Evolutionary conservation across 2,797 vertebrate genomes (phyloP).

Genomic region (Bovichtus variegatus): DNA sequence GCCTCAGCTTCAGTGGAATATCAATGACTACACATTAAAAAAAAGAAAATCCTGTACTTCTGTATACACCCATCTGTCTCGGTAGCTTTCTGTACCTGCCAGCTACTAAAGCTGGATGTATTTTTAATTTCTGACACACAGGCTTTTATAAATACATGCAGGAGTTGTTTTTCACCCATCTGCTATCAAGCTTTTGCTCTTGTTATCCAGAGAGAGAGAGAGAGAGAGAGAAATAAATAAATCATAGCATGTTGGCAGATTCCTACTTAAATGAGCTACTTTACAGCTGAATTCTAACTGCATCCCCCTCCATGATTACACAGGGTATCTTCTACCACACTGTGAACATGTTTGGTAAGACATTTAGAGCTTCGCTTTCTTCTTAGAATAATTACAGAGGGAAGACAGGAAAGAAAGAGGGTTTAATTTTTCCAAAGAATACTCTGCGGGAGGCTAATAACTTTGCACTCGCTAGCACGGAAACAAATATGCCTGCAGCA

Average conservation of each 20-base stretch:
- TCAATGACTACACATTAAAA: conserved; percentile 38
- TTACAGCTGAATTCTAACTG: background rate
- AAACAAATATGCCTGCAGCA: conserved; percentile 37
- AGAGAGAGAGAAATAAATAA: background rate
- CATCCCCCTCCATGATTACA: background rate
- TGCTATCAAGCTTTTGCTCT: conserved; percentile 15
- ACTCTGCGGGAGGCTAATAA: conserved; percentile 63
- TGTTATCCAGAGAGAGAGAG: background rate
- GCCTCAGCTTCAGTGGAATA: conserved; percentile 45
- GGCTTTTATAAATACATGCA: conserved; percentile 51
- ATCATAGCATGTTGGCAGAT: background rate
- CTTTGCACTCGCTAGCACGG: conserved; percentile 61
- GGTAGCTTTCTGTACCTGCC: conserved; percentile 27
- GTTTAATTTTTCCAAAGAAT: conserved; percentile 63
- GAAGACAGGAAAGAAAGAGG: conserved; percentile 19
- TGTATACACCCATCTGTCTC: conserved; percentile 47
- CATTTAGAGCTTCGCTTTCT: conserved; percentile 29
- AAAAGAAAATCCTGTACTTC: conserved; percentile 36
- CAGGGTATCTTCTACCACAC: background rate
- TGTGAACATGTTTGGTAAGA: background rate
- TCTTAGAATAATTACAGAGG: conserved; percentile 58
- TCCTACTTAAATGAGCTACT: background rate
- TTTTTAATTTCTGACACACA: conserved; percentile 60
- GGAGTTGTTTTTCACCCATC: conserved; percentile 45
- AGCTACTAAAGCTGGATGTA: conserved; percentile 39